Evolutionary conservation across 2,113 vertebrate genomes (phyloP).

Genomic region (Baryphthengus martii): DNA sequence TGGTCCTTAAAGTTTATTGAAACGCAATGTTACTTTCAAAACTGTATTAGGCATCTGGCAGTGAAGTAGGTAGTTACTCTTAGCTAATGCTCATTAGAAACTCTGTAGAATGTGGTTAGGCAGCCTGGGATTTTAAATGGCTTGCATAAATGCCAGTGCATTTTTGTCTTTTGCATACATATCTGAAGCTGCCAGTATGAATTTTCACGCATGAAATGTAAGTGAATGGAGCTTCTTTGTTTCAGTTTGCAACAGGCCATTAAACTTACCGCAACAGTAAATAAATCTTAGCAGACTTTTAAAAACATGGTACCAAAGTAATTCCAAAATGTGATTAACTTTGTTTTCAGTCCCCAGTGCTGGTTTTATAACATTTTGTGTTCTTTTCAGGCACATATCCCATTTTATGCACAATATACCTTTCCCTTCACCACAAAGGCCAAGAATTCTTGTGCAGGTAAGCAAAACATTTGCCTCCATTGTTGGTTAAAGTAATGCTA

Average conservation of each 20-base stretch:
- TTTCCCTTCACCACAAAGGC: conserved; percentile 96
- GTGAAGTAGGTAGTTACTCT: background rate
- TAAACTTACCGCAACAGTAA: background rate
- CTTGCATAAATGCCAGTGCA: background rate
- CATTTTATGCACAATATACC: conserved; percentile 98
- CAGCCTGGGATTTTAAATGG: background rate
- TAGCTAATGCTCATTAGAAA: background rate
- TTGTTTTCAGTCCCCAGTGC: background rate
- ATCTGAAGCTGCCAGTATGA: background rate
- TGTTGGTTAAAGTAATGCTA: background rate
- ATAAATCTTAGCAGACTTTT: background rate
- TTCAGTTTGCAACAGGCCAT: background rate
- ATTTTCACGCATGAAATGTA: background rate
- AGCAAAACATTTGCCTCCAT: background rate
- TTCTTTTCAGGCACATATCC: conserved; percentile 87
- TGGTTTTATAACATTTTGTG: background rate
- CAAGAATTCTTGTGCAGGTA: conserved; percentile 97
- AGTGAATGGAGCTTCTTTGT: background rate
- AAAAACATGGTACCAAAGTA: background rate
- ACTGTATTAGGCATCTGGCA: background rate
- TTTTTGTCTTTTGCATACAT: background rate
- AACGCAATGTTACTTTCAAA: background rate
- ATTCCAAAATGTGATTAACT: background rate
- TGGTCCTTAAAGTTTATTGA: background rate
- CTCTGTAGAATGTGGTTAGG: background rate